Conservation (phyloP, 2,888 invertebrate species). For the Phyllotreta striolata region DNA sequence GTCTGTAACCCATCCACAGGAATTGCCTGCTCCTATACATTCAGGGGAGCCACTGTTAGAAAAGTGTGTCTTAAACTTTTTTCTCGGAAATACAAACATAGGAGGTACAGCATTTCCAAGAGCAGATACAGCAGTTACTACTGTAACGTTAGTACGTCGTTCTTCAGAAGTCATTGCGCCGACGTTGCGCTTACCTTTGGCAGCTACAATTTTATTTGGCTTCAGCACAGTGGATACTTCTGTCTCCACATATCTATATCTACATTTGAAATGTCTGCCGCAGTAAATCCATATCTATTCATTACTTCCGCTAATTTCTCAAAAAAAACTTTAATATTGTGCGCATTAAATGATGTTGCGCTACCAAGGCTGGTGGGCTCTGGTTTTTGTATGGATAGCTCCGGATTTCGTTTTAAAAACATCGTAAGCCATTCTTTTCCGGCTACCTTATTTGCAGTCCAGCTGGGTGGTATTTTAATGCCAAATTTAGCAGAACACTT, state of each 20-base stretch:
- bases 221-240: conserved; percentile 7
- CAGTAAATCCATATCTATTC: conserved; percentile 11
- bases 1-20: conserved; percentile 23
- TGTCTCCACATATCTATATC: too few relatives aligned
- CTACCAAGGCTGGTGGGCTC: conserved; percentile 36
- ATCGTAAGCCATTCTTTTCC: conserved; percentile 35
- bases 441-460: conserved; percentile 31
- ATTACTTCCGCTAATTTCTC: conserved; percentile 20
- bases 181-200: conserved; percentile 25
- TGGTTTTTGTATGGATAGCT: conserved; percentile 15
- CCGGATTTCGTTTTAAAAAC: conserved; percentile 32
- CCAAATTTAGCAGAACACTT: conserved; percentile 19
- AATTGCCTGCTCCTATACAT: conserved; percentile 20
- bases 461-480: conserved; percentile 27
- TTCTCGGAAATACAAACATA: neutral
- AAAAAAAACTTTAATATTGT: too few relatives aligned
- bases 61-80: neutral
- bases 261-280: conserved; percentile 6
- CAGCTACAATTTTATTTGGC: conserved; percentile 21
- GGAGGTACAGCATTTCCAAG: too few relatives aligned
- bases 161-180: conserved; percentile 16
- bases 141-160: too few relatives aligned
- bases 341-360: conserved; percentile 35
- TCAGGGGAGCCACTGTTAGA: conserved; percentile 7
- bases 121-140: too few relatives aligned